Conservation (phyloP, 2,888 invertebrate genomes). For the Margaritifera margaritifera region DNA sequence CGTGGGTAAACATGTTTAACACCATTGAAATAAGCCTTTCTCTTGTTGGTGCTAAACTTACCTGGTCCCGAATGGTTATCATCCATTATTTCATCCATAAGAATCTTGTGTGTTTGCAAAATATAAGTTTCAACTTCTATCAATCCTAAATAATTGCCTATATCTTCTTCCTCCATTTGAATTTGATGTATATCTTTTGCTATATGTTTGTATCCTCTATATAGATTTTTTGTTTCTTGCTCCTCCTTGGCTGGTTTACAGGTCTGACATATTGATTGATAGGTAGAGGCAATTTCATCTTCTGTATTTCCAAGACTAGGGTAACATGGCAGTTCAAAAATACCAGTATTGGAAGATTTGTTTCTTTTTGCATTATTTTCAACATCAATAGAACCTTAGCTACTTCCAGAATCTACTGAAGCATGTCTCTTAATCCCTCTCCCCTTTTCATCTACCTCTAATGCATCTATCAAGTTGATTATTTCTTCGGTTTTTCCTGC, state of each 20-base stretch:
- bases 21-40: slow-evolving; percentile 1
- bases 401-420: too few species aligned
- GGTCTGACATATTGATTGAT: too few species aligned
- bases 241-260: slow-evolving; percentile 3
- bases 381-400: too few species aligned
- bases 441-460: too few species aligned
- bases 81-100: slow-evolving; percentile 13
- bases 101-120: slow-evolving; percentile 2
- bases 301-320: too few species aligned
- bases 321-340: too few species aligned
- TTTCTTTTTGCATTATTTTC: too few species aligned
- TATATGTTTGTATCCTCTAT: slow-evolving; percentile 9
- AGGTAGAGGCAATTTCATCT: too few species aligned
- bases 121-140: slow-evolving; percentile 9
- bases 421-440: too few species aligned
- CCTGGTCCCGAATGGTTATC: slow-evolving; percentile 1
- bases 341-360: too few species aligned
- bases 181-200: neutral
- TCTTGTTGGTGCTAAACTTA: slow-evolving; percentile 2
- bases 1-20: neutral
- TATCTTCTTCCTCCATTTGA: neutral
- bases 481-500: slow-evolving; percentile 4
- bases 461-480: neutral
- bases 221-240: slow-evolving; percentile 11
- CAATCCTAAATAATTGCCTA: slow-evolving; percentile 4